Conservation (phyloP, 2,888 invertebrate species). For the Carabus problematicus region DNA sequence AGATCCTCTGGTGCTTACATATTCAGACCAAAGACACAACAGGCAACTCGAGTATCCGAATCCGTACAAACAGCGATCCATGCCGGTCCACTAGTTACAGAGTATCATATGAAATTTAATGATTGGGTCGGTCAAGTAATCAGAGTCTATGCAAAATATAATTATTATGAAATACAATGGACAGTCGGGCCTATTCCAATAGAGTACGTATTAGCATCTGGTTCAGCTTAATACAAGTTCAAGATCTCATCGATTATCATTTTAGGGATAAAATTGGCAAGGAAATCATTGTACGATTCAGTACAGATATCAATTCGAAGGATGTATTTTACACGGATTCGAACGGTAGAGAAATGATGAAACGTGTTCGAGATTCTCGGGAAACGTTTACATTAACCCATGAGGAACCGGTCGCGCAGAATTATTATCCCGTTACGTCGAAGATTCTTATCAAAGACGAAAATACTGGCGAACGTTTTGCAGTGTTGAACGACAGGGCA, state of each 20-base stretch:
- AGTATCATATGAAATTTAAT: slow-evolving; percentile 71
- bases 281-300: slow-evolving; percentile 79
- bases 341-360: slow-evolving; percentile 86
- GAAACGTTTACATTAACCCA: slow-evolving; percentile 74
- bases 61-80: slow-evolving; percentile 53
- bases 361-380: slow-evolving; percentile 70
- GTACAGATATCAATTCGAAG: slow-evolving; percentile 66
- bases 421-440: slow-evolving; percentile 92
- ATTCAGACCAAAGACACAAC: slow-evolving; percentile 69
- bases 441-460: slow-evolving; percentile 72
- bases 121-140: slow-evolving; percentile 76
- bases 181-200: slow-evolving; percentile 74
- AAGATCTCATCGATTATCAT: slow-evolving; percentile 10
- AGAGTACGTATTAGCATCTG: slow-evolving; percentile 52
- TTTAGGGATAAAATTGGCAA: slow-evolving; percentile 70
- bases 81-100: slow-evolving; percentile 61
- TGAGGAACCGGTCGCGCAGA: slow-evolving; percentile 77
- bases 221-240: not conserved
- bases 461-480: slow-evolving; percentile 55
- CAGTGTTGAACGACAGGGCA: slow-evolving; percentile 74
- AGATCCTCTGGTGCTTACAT: slow-evolving; percentile 91
- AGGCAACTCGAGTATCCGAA: slow-evolving; percentile 50
- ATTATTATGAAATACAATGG: slow-evolving; percentile 75
- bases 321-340: slow-evolving; percentile 87
- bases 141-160: slow-evolving; percentile 68